These are phyloP conservation scores for Sceloporus undulatus DNA, from an alignment of 2,113 vertebrate genomes.

Conservation along the genomic window DNA sequence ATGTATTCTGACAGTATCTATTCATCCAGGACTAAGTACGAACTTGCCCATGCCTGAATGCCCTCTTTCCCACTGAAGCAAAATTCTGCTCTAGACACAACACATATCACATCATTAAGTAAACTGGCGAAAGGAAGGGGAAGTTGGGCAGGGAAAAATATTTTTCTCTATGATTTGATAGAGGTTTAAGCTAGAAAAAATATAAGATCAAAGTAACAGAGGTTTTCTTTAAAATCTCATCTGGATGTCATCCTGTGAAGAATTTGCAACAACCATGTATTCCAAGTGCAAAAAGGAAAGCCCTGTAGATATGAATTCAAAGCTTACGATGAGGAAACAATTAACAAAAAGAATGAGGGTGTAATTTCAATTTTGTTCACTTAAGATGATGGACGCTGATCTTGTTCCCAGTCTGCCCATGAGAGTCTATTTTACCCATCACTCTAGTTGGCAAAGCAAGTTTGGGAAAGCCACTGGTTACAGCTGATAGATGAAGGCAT, in stretches of 20 bases:
- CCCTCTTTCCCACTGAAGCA: background rate
- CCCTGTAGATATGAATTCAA: background rate
- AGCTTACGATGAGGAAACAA: background rate
- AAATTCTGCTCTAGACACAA: background rate
- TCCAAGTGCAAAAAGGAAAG: background rate
- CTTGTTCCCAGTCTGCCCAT: background rate
- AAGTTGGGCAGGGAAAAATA: too few species aligned
- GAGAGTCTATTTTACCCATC: constrained; percentile 5
- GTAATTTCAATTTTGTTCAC: background rate
- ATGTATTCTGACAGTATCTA: background rate
- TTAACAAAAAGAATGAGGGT: background rate
- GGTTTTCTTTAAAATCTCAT: background rate
- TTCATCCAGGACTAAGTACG: background rate
- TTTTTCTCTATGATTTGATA: background rate
- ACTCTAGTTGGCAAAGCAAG: constrained; percentile 3
- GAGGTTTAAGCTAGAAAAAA: background rate
- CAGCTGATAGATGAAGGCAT: background rate
- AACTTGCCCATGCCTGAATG: too few species aligned
- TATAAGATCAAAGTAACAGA: background rate
- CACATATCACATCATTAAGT: too few species aligned
- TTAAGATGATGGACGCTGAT: background rate
- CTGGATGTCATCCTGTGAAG: background rate
- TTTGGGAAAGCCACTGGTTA: constrained; percentile 13
- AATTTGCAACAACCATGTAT: background rate
- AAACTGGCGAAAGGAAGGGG: too few species aligned